phyloP scores from a whole-genome alignment of 2,888 invertebrate species.

The Heteromurus nitidus region DNA sequence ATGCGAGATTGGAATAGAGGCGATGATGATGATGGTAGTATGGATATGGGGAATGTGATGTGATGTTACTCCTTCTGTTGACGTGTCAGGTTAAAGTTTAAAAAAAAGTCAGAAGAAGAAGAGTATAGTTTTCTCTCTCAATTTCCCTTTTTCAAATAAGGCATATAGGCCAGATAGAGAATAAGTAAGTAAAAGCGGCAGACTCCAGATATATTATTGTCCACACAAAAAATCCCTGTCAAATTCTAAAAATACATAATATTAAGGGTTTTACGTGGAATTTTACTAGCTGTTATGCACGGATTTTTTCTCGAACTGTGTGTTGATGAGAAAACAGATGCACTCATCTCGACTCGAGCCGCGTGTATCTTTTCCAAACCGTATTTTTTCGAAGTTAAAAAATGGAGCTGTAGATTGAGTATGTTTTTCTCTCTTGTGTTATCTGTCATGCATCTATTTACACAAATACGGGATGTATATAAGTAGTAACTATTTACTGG shows the following conservation, averaged over 20 bases:
- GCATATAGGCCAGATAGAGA: conserved; percentile 5
- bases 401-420: conserved; percentile 26
- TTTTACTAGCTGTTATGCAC: not conserved
- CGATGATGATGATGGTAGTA: conserved; percentile 30
- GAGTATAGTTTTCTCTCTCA: conserved; percentile 19
- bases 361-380: conserved; percentile 20
- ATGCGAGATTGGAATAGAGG: not conserved
- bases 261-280: conserved; percentile 32
- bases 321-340: conserved; percentile 58
- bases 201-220: conserved; percentile 43
- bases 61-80: conserved; percentile 36
- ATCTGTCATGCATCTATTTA: conserved; percentile 32
- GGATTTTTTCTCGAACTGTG: not conserved
- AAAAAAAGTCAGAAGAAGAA: conserved; percentile 28
- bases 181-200: no score
- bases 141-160: conserved; percentile 9
- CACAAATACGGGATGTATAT: not conserved
- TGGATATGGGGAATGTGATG: conserved; percentile 12
- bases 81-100: conserved; percentile 53
- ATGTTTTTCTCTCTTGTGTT: not conserved
- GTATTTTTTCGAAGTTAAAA: not conserved
- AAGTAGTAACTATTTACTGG: no score
- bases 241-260: conserved; percentile 68
- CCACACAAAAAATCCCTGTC: conserved; percentile 58
- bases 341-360: no score